Evolutionary conservation across 2,113 vertebrate genomes (phyloP), one percentile per base, ranked within the genome.

Genomic region (Nesogale talazaci): DNA sequence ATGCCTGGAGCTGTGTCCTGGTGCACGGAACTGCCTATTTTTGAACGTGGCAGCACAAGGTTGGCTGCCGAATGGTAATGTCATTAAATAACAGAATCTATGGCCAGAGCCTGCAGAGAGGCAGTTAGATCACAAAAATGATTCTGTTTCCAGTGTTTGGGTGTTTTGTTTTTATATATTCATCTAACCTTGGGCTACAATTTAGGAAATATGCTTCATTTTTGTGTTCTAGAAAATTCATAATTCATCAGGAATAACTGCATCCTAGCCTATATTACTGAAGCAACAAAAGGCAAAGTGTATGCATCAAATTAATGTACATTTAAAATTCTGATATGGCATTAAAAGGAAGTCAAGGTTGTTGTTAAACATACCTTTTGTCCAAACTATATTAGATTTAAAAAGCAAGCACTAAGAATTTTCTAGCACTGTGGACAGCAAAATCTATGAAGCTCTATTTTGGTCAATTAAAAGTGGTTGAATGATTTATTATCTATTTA

Each of bases 251-350:
- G 91, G 94, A 76, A 82, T 92, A 95, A 78, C 86, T 52, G 74
- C n/a, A 94, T 94, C 92, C 81, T 86, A 94, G 88, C 80, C 88
- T 92, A 6, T 46, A 89, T 88, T 63, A 84, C 17, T 75, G 15
- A 96, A 94, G 96, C 38, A 95, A 63, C 92, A 95, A 94, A 96
- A 91, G 34, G 76, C 90, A 94, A 96, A 94, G 56, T 78, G 94
- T 42, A 95, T 42, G 31, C 90, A 95, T 76, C 89, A 92, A 94
- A 97, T 95, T 93, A 95, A 83, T 84, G 16, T 25, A 3, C 36
- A 38, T 61, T 87, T 82, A 40, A 90, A 40, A 29, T 29, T 22
- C 89, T 86, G 27, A 23, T 42, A 36, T 76, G 8, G 1, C 31
- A 75, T 86, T 93, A 95, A 96, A 96, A 96, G 27, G 93, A 95